Conservation (phyloP, 1,140 invertebrate species). For the Tetragonula clypearis region DNA sequence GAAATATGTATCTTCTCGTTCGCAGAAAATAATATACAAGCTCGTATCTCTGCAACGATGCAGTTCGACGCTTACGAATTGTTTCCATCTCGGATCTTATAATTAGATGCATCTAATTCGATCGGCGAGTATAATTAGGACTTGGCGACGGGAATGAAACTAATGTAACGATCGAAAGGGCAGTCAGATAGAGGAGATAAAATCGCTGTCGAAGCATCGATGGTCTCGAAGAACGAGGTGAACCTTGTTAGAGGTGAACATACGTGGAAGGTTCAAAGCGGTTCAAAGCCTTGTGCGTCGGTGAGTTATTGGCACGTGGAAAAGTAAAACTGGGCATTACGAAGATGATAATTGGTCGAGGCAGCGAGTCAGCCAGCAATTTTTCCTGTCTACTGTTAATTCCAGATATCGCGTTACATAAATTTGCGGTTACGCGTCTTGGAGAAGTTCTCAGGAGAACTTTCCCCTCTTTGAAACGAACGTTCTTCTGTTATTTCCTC, state of each 20-base stretch:
- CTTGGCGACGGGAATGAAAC: slow-evolving; percentile 45
- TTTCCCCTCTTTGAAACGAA: neutral
- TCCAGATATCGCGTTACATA: slow-evolving; percentile 28
- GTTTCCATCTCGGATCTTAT: slow-evolving; percentile 22
- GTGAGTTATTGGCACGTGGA: slow-evolving; percentile 27
- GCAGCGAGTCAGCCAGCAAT: slow-evolving; percentile 9
- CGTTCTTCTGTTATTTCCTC: neutral
- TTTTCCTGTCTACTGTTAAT: slow-evolving; percentile 33
- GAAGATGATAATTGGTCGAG: slow-evolving; percentile 19
- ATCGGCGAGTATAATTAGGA: slow-evolving; percentile 43
- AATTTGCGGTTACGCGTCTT: neutral
- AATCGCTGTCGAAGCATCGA: slow-evolving; percentile 3
- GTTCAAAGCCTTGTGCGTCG: neutral
- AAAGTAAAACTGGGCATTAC: slow-evolving; percentile 28
- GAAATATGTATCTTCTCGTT: neutral
- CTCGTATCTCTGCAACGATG: neutral
- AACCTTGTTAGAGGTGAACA: neutral
- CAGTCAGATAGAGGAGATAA: slow-evolving; percentile 17
- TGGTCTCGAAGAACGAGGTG: neutral
- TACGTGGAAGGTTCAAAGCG: neutral
- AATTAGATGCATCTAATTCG: slow-evolving; percentile 51
- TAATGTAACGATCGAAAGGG: slow-evolving; percentile 37
- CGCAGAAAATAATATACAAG: neutral
- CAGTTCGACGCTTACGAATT: neutral
- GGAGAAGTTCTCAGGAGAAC: neutral